Evolutionary conservation across 2,797 vertebrate genomes (phyloP).

Genomic region (Gastrophryne carolinensis): DNA sequence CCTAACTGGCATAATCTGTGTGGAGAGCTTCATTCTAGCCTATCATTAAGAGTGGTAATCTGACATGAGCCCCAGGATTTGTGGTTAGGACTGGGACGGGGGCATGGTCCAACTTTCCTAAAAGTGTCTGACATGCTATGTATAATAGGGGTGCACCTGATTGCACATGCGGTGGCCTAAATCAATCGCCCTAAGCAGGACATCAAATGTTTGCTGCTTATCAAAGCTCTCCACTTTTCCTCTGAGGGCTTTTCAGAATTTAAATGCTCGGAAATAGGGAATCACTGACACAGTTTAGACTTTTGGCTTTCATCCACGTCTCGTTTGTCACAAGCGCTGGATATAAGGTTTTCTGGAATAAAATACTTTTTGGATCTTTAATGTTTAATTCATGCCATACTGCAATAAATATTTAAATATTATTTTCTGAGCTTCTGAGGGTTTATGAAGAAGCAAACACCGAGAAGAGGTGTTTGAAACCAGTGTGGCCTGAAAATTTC

Average conservation of each 20-base stretch:
- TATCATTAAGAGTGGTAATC: too few species aligned
- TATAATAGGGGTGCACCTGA: too few species aligned
- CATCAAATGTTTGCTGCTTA: too few species aligned
- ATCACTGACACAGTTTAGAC: constrained; percentile 11
- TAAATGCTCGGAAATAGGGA: constrained; percentile 16
- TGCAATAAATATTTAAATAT: constrained; percentile 39
- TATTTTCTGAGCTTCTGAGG: constrained; percentile 4
- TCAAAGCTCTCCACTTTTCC: too few species aligned
- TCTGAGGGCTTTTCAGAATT: not conserved
- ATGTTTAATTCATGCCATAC: constrained; percentile 42
- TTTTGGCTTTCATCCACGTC: constrained; percentile 17
- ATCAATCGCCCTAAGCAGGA: too few species aligned
- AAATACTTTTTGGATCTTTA: constrained; percentile 39
- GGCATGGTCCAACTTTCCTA: too few species aligned
- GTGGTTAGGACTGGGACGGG: too few species aligned
- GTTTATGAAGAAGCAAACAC: not conserved
- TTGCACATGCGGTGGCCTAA: too few species aligned
- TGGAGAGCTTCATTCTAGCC: too few species aligned
- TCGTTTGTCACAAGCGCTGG: not conserved
- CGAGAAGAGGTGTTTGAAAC: constrained; percentile 3
- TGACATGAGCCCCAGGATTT: too few species aligned
- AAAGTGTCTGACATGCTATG: too few species aligned
- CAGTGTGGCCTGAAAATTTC: constrained; percentile 33
- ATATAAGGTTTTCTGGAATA: constrained; percentile 25
- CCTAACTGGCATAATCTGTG: too few species aligned